Evolutionary conservation across 2,888 invertebrate genomes (phyloP).

Genomic region (Folsomia candida): DNA sequence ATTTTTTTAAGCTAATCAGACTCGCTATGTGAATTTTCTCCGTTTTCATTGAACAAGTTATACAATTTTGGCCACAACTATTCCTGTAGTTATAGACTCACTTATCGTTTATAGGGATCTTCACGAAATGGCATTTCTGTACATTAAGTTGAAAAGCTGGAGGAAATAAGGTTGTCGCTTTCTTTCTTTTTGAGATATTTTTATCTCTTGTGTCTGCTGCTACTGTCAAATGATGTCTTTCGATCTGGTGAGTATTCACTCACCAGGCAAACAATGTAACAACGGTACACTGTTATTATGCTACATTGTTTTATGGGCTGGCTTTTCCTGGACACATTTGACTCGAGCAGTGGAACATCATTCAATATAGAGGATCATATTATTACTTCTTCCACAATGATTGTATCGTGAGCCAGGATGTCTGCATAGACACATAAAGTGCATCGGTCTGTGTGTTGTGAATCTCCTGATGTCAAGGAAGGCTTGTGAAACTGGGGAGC

Average conservation of each 20-base stretch:
- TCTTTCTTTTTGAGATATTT: conserved; percentile 1
- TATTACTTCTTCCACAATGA: background rate
- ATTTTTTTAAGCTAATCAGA: no score
- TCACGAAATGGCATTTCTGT: no score
- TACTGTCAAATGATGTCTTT: background rate
- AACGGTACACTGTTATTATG: background rate
- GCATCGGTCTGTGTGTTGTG: no score
- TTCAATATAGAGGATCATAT: background rate
- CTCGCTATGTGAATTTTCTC: no score
- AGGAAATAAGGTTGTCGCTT: background rate
- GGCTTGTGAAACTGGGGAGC: background rate
- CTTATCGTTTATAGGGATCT: no score
- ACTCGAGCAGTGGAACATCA: background rate
- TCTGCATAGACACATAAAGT: background rate
- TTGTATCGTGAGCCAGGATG: background rate
- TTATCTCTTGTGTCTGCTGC: background rate
- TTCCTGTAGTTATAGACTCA: no score
- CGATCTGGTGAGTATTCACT: background rate
- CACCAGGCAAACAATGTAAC: background rate
- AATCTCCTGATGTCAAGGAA: background rate
- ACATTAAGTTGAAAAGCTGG: no score
- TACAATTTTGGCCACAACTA: no score
- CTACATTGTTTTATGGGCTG: background rate
- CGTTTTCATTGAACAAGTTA: no score
- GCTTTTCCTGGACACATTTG: background rate